Percentiles rank a stretch among this genome's conserved stretches.
These are phyloP conservation scores for Serinus canaria DNA, from an alignment of 2,113 vertebrate species.

Conservation along the genomic window DNA sequence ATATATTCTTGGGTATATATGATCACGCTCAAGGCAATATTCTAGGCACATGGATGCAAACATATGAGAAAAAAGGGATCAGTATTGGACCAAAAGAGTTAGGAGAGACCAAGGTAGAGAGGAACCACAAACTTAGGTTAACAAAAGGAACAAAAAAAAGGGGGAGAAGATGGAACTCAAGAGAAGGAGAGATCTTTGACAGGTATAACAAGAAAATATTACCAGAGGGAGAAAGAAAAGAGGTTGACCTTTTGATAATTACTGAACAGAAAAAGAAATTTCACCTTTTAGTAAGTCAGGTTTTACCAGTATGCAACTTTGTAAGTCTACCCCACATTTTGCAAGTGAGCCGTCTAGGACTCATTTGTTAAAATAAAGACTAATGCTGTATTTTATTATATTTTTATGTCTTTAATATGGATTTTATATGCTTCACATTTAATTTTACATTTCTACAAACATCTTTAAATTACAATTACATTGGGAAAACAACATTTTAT, in stretches of 20 bases:
- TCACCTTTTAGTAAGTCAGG: neutral
- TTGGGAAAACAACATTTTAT: neutral
- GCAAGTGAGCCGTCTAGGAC: neutral
- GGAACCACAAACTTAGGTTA: neutral
- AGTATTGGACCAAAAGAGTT: neutral
- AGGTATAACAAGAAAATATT: neutral
- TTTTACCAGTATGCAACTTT: neutral
- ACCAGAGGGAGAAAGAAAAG: neutral
- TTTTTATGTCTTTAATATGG: conserved; percentile 17
- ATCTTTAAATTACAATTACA: conserved; percentile 4
- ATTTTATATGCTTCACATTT: conserved; percentile 6
- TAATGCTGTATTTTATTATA: conserved; percentile 15
- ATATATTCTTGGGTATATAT: neutral
- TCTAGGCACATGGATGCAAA: neutral
- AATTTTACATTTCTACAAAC: conserved; percentile 27
- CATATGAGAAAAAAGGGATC: neutral
- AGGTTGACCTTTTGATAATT: neutral
- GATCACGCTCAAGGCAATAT: neutral
- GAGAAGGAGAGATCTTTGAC: neutral
- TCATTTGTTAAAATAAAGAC: conserved; percentile 23
- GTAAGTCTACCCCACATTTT: neutral
- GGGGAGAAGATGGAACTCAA: neutral
- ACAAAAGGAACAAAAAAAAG: neutral
- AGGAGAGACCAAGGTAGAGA: neutral
- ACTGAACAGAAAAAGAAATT: neutral